phyloP scores from a whole-genome alignment of 2,797 vertebrate genomes.

The Rhabdomys pumilio region DNA sequence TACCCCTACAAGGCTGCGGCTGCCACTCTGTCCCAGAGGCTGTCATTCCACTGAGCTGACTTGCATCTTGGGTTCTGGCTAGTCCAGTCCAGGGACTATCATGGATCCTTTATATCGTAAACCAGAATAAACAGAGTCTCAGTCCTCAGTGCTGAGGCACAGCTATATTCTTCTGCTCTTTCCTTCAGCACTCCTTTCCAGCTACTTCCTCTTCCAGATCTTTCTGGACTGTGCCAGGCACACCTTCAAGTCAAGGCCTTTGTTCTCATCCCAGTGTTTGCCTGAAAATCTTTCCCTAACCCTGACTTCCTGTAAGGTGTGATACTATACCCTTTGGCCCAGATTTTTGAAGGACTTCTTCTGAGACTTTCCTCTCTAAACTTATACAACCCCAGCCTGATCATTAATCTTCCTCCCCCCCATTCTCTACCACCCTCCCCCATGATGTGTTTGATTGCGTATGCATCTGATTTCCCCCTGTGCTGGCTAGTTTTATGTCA shows the following conservation, averaged over 20 bases:
- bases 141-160: not conserved
- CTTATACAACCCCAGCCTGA: not conserved
- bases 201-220: not conserved
- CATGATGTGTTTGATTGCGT: not conserved
- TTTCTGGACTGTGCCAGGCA: not conserved
- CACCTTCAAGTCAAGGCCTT: not conserved
- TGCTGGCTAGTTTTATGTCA: not conserved
- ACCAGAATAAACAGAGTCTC: not conserved
- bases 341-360: not conserved
- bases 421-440: not conserved
- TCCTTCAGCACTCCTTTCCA: not conserved
- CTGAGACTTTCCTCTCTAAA: not conserved
- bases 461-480: not conserved
- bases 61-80: not conserved
- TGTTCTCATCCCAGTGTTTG: not conserved
- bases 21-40: too few species aligned
- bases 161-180: not conserved
- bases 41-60: not conserved
- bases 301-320: not conserved
- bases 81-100: not conserved
- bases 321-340: not conserved
- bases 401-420: not conserved
- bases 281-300: not conserved
- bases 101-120: not conserved
- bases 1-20: not conserved